Evolutionary conservation across 2,888 invertebrate genomes (phyloP).

Genomic region (Lapara coniferarum): DNA sequence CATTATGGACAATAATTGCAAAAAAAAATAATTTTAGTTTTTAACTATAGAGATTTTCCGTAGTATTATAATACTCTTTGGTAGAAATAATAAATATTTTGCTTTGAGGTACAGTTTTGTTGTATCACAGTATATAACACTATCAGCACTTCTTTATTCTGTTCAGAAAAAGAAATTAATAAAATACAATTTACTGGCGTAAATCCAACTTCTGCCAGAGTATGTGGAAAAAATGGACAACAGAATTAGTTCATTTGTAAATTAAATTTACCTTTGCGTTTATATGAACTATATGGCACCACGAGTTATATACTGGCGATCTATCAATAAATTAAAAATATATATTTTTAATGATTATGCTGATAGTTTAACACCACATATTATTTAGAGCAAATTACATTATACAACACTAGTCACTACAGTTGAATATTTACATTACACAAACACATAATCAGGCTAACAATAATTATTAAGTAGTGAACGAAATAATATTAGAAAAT

Average conservation of each 20-base stretch:
- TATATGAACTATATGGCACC: neutral
- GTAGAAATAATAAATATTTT: too few species aligned
- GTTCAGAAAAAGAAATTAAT: too few species aligned
- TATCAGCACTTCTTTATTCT: too few species aligned
- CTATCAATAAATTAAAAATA: neutral
- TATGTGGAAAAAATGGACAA: neutral
- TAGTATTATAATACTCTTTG: too few species aligned
- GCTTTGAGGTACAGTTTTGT: too few species aligned
- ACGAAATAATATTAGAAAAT: slow-evolving; percentile 33
- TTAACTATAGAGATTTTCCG: too few species aligned
- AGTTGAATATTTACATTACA: neutral
- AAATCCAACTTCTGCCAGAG: too few species aligned
- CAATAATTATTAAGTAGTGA: slow-evolving; percentile 19
- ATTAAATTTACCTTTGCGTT: neutral
- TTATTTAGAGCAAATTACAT: neutral
- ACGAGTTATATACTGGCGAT: neutral
- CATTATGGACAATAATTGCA: too few species aligned
- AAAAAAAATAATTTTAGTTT: too few species aligned
- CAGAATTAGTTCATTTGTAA: neutral
- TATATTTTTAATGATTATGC: neutral
- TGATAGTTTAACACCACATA: slow-evolving; percentile 10
- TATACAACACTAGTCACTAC: neutral
- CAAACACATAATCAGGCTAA: slow-evolving; percentile 32
- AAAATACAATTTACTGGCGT: too few species aligned
- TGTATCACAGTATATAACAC: too few species aligned